phyloP scores from a whole-genome alignment of 2,888 invertebrate genomes.

The Perdita meconis region DNA sequence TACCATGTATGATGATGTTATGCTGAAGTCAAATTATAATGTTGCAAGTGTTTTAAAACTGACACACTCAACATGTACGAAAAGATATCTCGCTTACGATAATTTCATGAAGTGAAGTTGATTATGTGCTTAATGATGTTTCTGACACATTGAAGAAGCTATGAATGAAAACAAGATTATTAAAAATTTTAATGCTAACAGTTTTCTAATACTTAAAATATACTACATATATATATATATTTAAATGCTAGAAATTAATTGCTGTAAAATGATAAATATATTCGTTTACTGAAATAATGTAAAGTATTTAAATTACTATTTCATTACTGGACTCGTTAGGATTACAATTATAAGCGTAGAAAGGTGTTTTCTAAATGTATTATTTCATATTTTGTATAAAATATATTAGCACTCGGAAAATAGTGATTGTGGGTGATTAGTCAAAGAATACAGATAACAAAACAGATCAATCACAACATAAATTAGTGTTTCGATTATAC shows the following conservation, averaged over 20 bases:
- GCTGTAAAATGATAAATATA: neutral
- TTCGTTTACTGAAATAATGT: neutral
- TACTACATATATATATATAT: neutral
- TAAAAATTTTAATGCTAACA: constrained; percentile 12
- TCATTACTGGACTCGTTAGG: too few relatives aligned
- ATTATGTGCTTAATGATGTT: constrained; percentile 78
- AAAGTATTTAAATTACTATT: neutral
- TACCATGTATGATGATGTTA: constrained; percentile 65
- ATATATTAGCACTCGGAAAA: neutral
- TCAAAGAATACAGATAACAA: neutral
- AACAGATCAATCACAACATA: constrained; percentile 7
- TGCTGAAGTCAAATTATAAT: constrained; percentile 58
- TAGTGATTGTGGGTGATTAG: neutral
- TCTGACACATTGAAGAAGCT: constrained; percentile 81
- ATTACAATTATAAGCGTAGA: too few relatives aligned
- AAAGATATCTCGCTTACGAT: constrained; percentile 14
- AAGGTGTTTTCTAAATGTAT: too few relatives aligned
- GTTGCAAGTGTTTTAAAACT: constrained; percentile 37
- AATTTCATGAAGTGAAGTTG: constrained; percentile 26
- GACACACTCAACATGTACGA: constrained; percentile 18
- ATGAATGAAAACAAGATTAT: constrained; percentile 67
- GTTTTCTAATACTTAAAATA: constrained; percentile 10
- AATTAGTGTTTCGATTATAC: neutral
- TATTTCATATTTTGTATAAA: too few relatives aligned
- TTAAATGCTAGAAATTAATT: neutral